These are phyloP conservation scores for Ostrea edulis DNA, from an alignment of 1,140 invertebrate species.

Conservation along the genomic window DNA sequence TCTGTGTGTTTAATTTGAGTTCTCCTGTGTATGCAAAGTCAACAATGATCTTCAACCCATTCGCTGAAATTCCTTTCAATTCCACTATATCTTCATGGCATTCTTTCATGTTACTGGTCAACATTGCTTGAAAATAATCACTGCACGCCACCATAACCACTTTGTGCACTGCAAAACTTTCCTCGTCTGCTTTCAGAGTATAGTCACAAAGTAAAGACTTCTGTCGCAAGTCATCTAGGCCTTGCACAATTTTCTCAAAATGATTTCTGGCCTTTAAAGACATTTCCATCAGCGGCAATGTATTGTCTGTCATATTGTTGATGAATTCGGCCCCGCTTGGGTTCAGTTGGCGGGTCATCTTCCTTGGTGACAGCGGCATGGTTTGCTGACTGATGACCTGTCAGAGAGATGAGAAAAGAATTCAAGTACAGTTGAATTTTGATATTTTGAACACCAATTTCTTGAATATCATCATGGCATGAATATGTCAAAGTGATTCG, in stretches of 20 bases:
- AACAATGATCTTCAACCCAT: slow-evolving; percentile 72
- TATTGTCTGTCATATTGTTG: slow-evolving; percentile 23
- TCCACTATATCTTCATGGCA: slow-evolving; percentile 72
- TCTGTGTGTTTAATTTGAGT: slow-evolving; percentile 73
- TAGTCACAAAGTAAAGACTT: slow-evolving; percentile 72
- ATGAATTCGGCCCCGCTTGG: slow-evolving; percentile 2
- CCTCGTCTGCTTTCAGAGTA: slow-evolving; percentile 68
- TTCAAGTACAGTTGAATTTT: no score
- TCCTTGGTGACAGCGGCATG: slow-evolving; percentile 66
- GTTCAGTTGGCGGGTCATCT: slow-evolving; percentile 40
- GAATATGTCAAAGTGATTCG: no score
- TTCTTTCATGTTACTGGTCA: slow-evolving; percentile 77
- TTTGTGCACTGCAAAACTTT: slow-evolving; percentile 70
- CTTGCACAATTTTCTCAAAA: slow-evolving; percentile 69
- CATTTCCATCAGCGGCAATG: slow-evolving; percentile 41
- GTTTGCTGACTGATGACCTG: neutral
- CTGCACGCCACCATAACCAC: slow-evolving; percentile 78
- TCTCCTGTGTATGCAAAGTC: slow-evolving; percentile 75
- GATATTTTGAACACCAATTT: no score
- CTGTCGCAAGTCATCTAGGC: slow-evolving; percentile 70
- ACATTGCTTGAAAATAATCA: slow-evolving; percentile 84
- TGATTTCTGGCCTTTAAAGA: slow-evolving; percentile 69
- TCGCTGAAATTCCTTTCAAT: slow-evolving; percentile 73
- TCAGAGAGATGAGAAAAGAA: no score
- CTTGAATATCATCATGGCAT: no score